These are phyloP conservation scores for Dipus sagitta DNA, from an alignment of 2,797 vertebrate genomes.

Conservation along the genomic window DNA sequence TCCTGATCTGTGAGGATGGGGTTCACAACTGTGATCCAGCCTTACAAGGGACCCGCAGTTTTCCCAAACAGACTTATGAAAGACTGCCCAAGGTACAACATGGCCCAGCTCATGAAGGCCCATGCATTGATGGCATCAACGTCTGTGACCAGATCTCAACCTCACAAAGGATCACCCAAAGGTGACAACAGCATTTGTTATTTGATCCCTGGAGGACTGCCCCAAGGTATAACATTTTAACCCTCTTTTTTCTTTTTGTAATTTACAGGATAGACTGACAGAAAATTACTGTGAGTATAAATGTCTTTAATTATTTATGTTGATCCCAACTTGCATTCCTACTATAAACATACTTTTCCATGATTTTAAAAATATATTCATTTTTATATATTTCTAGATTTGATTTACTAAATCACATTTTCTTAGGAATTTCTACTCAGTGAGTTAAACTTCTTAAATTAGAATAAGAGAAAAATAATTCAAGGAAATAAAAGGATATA, in stretches of 20 bases:
- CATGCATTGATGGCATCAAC: too few relatives aligned
- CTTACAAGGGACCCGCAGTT: too few relatives aligned
- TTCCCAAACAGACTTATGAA: too few relatives aligned
- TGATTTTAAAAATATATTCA: background rate
- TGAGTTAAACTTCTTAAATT: slow-evolving; percentile 20
- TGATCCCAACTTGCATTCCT: background rate
- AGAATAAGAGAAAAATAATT: slow-evolving; percentile 29
- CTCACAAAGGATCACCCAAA: too few relatives aligned
- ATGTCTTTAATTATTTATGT: slow-evolving; percentile 25
- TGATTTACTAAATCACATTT: slow-evolving; percentile 11
- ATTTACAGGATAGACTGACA: background rate
- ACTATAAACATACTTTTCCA: background rate
- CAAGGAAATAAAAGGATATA: slow-evolving; percentile 7
- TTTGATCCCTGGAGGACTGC: too few relatives aligned
- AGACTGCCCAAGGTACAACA: too few relatives aligned
- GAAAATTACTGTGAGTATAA: slow-evolving; percentile 21
- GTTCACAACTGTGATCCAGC: too few relatives aligned
- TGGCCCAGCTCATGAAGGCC: too few relatives aligned
- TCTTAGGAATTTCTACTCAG: slow-evolving; percentile 1
- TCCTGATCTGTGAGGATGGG: too few relatives aligned
- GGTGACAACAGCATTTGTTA: too few relatives aligned
- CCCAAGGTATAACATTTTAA: background rate
- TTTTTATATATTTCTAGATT: slow-evolving; percentile 20
- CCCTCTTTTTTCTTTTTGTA: background rate
- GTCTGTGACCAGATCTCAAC: too few relatives aligned